Conservation (phyloP, 2,888 invertebrate genomes). For the Pollenia griseotomentosa region DNA sequence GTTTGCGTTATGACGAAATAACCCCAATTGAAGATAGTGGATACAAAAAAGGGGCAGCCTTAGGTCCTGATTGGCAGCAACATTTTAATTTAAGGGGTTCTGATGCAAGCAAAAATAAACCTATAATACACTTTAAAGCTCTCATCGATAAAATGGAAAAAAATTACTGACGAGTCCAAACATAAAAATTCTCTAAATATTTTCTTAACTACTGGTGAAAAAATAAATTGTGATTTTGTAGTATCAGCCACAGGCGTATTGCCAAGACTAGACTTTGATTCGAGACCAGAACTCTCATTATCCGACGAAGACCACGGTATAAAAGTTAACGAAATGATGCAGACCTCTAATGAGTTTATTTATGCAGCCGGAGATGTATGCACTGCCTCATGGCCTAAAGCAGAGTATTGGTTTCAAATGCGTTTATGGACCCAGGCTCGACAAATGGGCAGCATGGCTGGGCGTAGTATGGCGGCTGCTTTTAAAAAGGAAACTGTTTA, state of each 20-base stretch:
- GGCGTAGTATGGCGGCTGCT: conserved; percentile 91
- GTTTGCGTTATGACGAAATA: no score
- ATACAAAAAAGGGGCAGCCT: no score
- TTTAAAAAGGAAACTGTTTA: no score
- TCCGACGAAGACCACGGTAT: no score
- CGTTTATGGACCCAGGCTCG: conserved; percentile 98
- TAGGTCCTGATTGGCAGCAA: no score
- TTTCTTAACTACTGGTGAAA: conserved; percentile 88
- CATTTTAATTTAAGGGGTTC: no score
- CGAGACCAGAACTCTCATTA: conserved; percentile 85
- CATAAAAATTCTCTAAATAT: conserved; percentile 89
- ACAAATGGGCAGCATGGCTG: conserved; percentile 98
- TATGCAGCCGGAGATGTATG: no score
- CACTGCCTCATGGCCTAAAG: conserved; percentile 90
- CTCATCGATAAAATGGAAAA: conserved; percentile 62
- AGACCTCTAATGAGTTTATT: no score
- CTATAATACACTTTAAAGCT: no score
- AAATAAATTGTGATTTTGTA: conserved; percentile 93
- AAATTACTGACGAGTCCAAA: conserved; percentile 74
- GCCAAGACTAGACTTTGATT: conserved; percentile 87
- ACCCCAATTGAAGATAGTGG: no score
- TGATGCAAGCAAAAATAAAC: no score
- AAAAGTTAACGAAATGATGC: no score
- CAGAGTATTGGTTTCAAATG: conserved; percentile 96
- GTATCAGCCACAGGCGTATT: conserved; percentile 98